Base-by-base conservation (phyloP, 2,888 invertebrate species). In the Ectobius pallidus region DNA sequence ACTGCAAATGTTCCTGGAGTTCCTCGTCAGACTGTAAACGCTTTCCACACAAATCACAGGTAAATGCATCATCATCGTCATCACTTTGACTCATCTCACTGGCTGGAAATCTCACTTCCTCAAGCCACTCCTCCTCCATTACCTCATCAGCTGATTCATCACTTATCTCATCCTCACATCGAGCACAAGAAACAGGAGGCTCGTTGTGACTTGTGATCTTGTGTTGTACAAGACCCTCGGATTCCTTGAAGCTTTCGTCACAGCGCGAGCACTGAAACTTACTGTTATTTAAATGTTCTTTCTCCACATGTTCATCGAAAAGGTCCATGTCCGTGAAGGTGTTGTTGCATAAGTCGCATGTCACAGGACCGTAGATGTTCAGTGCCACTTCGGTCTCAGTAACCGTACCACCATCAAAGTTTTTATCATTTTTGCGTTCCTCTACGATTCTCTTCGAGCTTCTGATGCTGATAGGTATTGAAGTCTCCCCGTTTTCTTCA, bases 261-360 rank as follows among this genome's bases (percentile, higher is more conserved):
- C 78, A 78, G 2, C 76, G 71, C 44, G 73, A 71, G 49, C 79
- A 79, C 34, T 72, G 44, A 74, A 75, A 78, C 2, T 44, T 32
- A 18, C 30, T n/a, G 42, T 72, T 68, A 7, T 69, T 70, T 14
- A 76, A 58, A 73, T 79, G 78, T 18, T 52, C 55, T n/a, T 25
- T 44, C 70, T 76, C 77, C 4, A 78, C 70, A 63, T 79, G 79
- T 2, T 67, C 70, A 44, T 79, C 77, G 67, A 78, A 79, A 20
- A 58, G 65, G 39, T 77, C 71, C 72, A 76, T 74, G 34, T 79
- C 76, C 7, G 73, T 18, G 49, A 79, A 79, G 14, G 73, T 67
- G n/a, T 67, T 73, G 49, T 70, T 70, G 52, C 79, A 79, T 27
- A 77, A 42, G 58, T 79, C 78, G 63, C 79, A 79, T n/a, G 74